phyloP scores from a whole-genome alignment of 2,113 vertebrate species.

The Eolophus roseicapilla region DNA sequence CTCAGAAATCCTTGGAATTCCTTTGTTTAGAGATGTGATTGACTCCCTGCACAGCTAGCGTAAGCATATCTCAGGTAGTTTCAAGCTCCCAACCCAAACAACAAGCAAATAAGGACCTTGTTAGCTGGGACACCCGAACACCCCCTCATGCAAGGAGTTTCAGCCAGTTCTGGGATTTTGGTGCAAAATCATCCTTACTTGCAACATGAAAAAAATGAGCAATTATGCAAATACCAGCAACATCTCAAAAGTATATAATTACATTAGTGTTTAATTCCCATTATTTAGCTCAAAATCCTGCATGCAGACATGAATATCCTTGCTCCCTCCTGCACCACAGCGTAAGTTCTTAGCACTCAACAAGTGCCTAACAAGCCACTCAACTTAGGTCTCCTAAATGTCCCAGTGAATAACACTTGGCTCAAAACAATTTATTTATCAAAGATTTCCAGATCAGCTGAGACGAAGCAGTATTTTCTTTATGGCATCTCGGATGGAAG shows the following conservation, averaged over 20 bases:
- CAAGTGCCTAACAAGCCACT: not conserved
- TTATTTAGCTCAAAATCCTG: not conserved
- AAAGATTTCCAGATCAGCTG: not conserved
- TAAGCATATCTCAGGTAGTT: not conserved
- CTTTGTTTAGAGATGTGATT: not conserved
- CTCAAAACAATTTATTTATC: not conserved
- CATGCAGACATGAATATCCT: accelerated
- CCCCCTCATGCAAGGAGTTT: not conserved
- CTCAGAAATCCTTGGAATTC: not conserved
- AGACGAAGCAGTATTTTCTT: not conserved
- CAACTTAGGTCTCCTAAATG: not conserved
- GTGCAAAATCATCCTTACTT: not conserved
- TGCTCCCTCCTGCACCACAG: not conserved
- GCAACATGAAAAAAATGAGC: not conserved
- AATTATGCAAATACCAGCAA: not conserved
- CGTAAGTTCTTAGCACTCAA: not conserved
- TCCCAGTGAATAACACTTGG: not conserved
- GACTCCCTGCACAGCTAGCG: not conserved
- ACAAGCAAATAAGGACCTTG: not conserved
- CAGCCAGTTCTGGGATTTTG: not conserved
- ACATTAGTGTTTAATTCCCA: not conserved
- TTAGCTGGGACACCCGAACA: not conserved
- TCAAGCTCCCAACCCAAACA: not conserved
- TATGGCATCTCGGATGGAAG: not conserved
- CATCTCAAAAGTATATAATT: not conserved